Percentiles rank a stretch among this genome's conserved stretches.
phyloP scores from a whole-genome alignment of 2,888 invertebrate genomes.

The Rutpela maculata region DNA sequence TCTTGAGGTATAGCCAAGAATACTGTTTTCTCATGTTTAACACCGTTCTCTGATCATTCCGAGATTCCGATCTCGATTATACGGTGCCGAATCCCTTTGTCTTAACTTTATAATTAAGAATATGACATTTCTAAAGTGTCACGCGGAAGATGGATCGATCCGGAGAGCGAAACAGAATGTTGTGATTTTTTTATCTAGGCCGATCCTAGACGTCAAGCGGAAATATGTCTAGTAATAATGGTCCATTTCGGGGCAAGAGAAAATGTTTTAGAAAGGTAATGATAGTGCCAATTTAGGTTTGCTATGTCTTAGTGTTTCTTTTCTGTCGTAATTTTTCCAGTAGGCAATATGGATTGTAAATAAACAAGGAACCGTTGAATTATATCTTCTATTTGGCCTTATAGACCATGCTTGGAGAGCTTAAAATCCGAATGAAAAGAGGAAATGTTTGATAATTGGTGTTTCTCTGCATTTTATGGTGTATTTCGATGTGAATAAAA shows the following conservation, averaged over 20 bases:
- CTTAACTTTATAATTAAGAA: slow-evolving; percentile 63
- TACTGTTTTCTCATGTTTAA: slow-evolving; percentile 62
- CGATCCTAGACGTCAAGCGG: neutral
- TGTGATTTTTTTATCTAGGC: slow-evolving; percentile 41
- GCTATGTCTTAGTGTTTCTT: too few relatives aligned
- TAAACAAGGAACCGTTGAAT: too few relatives aligned
- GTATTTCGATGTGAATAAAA: too few relatives aligned
- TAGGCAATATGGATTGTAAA: too few relatives aligned
- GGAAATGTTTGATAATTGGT: too few relatives aligned
- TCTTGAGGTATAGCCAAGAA: slow-evolving; percentile 52
- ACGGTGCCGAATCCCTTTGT: slow-evolving; percentile 52
- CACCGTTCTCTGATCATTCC: slow-evolving; percentile 58
- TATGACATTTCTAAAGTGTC: slow-evolving; percentile 64
- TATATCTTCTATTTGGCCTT: too few relatives aligned
- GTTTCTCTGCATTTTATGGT: too few relatives aligned
- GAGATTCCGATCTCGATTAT: slow-evolving; percentile 58
- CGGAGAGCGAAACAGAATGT: slow-evolving; percentile 40
- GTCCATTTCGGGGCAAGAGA: neutral
- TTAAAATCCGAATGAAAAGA: too few relatives aligned
- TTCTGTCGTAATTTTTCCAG: too few relatives aligned
- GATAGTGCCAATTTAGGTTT: too few relatives aligned
- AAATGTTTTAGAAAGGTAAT: neutral
- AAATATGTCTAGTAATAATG: neutral
- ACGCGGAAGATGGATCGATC: slow-evolving; percentile 60
- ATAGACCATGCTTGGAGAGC: too few relatives aligned